These are phyloP conservation scores for Trichacis sp. DNA, from an alignment of 2,888 invertebrate genomes.

Conservation along the genomic window DNA sequence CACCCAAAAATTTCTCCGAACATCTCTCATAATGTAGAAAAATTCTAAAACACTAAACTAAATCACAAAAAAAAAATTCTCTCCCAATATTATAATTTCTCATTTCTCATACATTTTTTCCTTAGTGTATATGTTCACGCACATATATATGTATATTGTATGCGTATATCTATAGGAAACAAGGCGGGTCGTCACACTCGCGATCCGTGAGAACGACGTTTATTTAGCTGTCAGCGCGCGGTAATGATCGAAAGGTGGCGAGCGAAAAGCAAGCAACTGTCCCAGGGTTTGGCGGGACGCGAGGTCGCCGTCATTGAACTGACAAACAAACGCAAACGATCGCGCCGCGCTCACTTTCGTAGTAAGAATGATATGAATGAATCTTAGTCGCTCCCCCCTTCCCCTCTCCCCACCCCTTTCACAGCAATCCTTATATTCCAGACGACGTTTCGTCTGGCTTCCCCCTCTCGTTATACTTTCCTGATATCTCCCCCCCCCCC, in stretches of 20 bases:
- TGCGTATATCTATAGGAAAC: too few species aligned
- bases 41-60: too few species aligned
- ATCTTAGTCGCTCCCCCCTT: conserved; percentile 30
- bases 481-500: conserved; percentile 70
- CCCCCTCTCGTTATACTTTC: conserved; percentile 48
- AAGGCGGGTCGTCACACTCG: too few species aligned
- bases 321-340: conserved; percentile 38
- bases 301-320: conserved; percentile 32
- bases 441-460: conserved; percentile 20
- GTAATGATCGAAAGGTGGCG: conserved; percentile 1
- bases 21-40: too few species aligned
- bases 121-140: too few species aligned
- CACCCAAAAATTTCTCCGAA: too few species aligned
- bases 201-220: neutral
- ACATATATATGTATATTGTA: too few species aligned
- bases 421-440: conserved; percentile 18
- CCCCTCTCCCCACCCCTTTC: conserved; percentile 17
- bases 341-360: conserved; percentile 25
- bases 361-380: conserved; percentile 36
- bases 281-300: neutral
- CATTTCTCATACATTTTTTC: too few species aligned
- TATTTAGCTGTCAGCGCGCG: neutral
- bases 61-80: too few species aligned
- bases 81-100: too few species aligned
- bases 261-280: neutral